Evolutionary conservation across 92 coral and sea anemone genomes (phyloP), one percentile per base, ranked within the genome.

Genomic region (Zoanthus gigantus): DNA sequence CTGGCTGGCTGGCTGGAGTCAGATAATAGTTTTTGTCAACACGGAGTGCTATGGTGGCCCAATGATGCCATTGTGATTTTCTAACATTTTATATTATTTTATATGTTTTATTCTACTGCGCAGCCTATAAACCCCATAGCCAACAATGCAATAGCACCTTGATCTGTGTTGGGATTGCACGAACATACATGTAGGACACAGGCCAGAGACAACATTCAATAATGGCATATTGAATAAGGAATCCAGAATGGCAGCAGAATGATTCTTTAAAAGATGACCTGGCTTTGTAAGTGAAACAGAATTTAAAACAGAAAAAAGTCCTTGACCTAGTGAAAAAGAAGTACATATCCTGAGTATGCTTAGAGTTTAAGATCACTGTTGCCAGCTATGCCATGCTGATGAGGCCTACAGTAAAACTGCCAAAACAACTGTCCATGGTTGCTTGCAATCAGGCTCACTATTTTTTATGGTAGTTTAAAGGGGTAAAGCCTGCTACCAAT

Each of bases 261-360:
- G 73, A 69, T 23, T 69, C 74, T 69, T 69, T 69, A 69, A 69
- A 69, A 69, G 74, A 69, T 23, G 42, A 69, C 44, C 74, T 69
- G 18, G 74, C 74, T 28, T 69, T 9, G 74, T 69, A 69, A 44
- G 45, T 69, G 42, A 69, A 23, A 68, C 73, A 68, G 37, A 68
- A 68, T 68, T 68, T 68, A 28, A 68, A 68, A 68, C 37, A 68
- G 73, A 68, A 28, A 68, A 17, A 68, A 68, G 34, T 68, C 73
- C 73, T 68, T 42, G 75, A 71, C 75, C 47, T 31, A 31, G 75
- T 71, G 75, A 71, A 30, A 30, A 31, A 2, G 46, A 7, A 30
- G 52, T 71, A 23, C 23, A 23, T 23, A 71, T 71, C 16, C 76
- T 37, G 17, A 32, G 76, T 71, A 71, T 34, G 76, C 76, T 10